Base-by-base conservation (phyloP, 64 coral and sea anemone genomes). In the Montipora efflorescens region DNA sequence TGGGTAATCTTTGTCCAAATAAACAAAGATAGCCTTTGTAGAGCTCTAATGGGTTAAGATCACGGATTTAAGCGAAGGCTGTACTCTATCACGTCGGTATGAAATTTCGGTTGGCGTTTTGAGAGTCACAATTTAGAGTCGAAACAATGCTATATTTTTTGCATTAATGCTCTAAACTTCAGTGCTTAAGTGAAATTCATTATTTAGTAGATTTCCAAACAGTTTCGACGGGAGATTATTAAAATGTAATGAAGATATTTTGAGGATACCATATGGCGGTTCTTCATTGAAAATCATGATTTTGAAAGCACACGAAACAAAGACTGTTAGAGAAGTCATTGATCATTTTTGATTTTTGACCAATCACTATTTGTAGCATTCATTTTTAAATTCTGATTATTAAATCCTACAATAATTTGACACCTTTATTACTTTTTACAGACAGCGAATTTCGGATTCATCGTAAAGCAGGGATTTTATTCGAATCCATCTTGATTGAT, bases 191-290 rank as follows among this genome's bases (percentile, higher is more conserved):
- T 92, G 90, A 92, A 95, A 95, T 92, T 95, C 90, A 90, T 95
- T 92, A 92, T 95, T 92, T 92, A 81, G 90, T 88, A 59, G 84
- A 81, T 75, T 88, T 85, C 50, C 77, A 91, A 88, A 92, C 81
- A 82, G 76, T 48, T 88, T 15, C 90, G 79, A 90, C 90, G 84
- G 94, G 90, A 79, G 90, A 88, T 88, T 92, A 95, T 95, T 92
- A 95, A 95, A 92, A 61, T 88, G 67, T 95, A 95, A 95, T 95
- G 84, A 95, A 95, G 94, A 71, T 91, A 92, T 92, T 87, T 95
- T 95, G 82, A 79, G 73, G 74, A 85, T 47, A 46, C 94, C 94
- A 95, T 92, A 90, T 95, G 94, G 90, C 76, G 82, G 47, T 86
- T 95, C 11, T 95, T 95, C 90, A 88, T 92, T 92, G 87, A 86